Percentiles rank a stretch among this genome's conserved stretches.
Evolutionary conservation across 2,797 vertebrate genomes (phyloP).

Genomic region (Odontamblyopus lacepedii): DNA sequence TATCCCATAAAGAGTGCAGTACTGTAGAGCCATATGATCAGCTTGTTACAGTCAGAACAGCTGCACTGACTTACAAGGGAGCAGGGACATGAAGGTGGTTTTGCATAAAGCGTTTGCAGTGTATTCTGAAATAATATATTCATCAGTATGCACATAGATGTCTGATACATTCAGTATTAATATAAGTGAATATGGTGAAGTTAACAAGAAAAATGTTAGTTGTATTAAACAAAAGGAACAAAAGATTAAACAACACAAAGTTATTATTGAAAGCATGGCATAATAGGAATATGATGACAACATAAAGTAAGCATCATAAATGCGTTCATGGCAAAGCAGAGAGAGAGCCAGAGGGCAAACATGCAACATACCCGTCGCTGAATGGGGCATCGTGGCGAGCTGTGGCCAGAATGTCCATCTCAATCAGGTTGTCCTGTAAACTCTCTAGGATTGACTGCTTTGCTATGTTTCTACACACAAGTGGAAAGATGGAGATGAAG

Average conservation of each 20-base stretch:
- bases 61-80: conserved; percentile 52
- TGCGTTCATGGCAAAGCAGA: conserved; percentile 72
- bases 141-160: conserved; percentile 33
- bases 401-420: conserved; percentile 99
- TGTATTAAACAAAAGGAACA: conserved; percentile 43
- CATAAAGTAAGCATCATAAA: conserved; percentile 39
- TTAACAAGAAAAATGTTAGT: conserved; percentile 49
- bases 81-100: conserved; percentile 62
- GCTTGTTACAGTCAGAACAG: conserved; percentile 53
- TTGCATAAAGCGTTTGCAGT: conserved; percentile 53
- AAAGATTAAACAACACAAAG: conserved; percentile 34
- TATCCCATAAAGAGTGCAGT: conserved; percentile 59
- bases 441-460: conserved; percentile 99
- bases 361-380: conserved; percentile 95
- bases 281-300: conserved; percentile 55
- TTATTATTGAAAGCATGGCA: conserved; percentile 46
- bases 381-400: conserved; percentile 91
- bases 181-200: conserved; percentile 6
- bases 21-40: conserved; percentile 55
- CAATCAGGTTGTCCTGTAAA: conserved; percentile 99
- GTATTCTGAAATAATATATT: conserved; percentile 50
- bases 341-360: conserved; percentile 61
- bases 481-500: conserved; percentile 91
- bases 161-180: conserved; percentile 20
- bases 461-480: conserved; percentile 99